Conservation (phyloP, 2,888 invertebrate species). For the Drosophila birchii region DNA sequence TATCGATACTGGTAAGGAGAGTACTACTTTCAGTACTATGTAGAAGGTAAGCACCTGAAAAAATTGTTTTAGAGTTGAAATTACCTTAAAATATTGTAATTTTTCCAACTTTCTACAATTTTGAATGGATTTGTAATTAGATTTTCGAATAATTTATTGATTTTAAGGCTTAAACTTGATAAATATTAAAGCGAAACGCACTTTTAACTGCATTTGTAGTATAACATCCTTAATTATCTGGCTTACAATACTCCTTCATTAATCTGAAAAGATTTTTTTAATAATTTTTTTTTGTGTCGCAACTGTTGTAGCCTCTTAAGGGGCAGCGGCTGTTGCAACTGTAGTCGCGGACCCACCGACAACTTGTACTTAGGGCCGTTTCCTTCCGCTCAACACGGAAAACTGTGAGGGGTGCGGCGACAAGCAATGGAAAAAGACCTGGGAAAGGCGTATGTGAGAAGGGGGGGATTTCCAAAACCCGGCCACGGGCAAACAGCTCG, state of each 20-base stretch:
- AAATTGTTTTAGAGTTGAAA: too few relatives aligned
- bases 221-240: neutral
- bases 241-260: neutral
- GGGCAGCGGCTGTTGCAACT: slow-evolving; percentile 21
- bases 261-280: neutral
- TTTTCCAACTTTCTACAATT: neutral
- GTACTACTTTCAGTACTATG: neutral
- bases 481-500: slow-evolving; percentile 55
- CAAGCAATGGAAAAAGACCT: neutral
- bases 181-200: neutral
- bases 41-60: neutral
- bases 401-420: slow-evolving; percentile 12
- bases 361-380: slow-evolving; percentile 74
- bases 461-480: slow-evolving; percentile 21
- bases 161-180: too few relatives aligned
- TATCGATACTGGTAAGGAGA: slow-evolving; percentile 49
- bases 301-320: neutral
- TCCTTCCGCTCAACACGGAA: slow-evolving; percentile 71
- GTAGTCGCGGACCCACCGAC: slow-evolving; percentile 46
- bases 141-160: too few relatives aligned
- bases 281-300: neutral
- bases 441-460: slow-evolving; percentile 36
- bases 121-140: too few relatives aligned
- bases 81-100: too few relatives aligned
- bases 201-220: neutral